A percentile compares a stretch with the other conserved stretches of the same genome.
Evolutionary conservation across 1,140 invertebrate species (phyloP).

Genomic region (Gyrodactylus salaris): DNA sequence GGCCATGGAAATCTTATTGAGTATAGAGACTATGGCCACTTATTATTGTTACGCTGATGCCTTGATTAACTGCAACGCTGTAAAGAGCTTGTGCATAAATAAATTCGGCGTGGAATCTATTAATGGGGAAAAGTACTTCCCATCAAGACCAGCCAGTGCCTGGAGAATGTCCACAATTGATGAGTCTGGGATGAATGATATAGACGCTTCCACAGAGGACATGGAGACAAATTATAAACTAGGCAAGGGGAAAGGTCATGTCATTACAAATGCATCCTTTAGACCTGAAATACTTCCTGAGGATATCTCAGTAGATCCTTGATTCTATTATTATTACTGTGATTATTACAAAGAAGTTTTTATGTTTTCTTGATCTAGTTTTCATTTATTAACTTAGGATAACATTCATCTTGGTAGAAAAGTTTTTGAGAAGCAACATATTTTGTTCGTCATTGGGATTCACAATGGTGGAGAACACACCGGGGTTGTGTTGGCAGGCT

Average conservation of each 20-base stretch:
- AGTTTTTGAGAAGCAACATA: neutral
- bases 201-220: neutral
- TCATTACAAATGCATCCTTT: neutral
- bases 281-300: neutral
- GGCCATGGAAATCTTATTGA: neutral
- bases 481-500: neutral
- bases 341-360: neutral
- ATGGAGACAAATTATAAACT: neutral
- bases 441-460: neutral
- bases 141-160: neutral
- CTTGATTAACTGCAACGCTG: neutral
- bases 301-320: neutral
- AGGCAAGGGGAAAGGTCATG: too few relatives aligned
- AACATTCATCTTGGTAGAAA: neutral
- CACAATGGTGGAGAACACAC: neutral
- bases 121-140: neutral
- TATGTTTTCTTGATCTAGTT: neutral
- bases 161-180: neutral
- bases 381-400: neutral
- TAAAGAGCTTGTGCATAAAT: neutral
- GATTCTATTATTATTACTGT: neutral
- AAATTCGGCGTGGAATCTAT: neutral
- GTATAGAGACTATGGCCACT: neutral
- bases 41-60: neutral
- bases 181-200: neutral